Percentiles rank a stretch among this genome's conserved stretches.
phyloP scores from a whole-genome alignment of 2,888 invertebrate species.

The Eustalomyia histrio region DNA sequence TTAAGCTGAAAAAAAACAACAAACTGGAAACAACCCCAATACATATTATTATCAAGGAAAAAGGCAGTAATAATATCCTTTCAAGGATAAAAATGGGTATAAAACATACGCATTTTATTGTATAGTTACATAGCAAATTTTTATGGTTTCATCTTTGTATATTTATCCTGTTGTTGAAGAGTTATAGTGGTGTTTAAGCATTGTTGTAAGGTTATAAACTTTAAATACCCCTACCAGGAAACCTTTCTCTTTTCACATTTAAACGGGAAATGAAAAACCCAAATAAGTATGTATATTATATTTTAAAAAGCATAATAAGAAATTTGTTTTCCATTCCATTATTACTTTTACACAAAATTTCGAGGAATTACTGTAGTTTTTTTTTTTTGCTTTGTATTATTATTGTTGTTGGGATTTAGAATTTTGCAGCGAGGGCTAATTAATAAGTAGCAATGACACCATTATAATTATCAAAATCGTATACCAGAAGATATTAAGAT shows the following conservation, averaged over 20 bases:
- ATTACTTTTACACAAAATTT: slow-evolving; percentile 1
- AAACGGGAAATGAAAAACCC: slow-evolving; percentile 38
- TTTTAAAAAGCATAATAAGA: slow-evolving; percentile 9
- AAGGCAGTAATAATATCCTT: slow-evolving; percentile 51
- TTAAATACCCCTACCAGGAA: slow-evolving; percentile 43
- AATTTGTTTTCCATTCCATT: not conserved
- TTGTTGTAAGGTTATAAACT: slow-evolving; percentile 40
- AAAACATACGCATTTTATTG: slow-evolving; percentile 16
- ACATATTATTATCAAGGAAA: not conserved
- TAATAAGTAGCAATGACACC: slow-evolving; percentile 5
- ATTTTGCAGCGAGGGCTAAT: slow-evolving; percentile 27
- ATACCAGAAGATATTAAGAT: too few species aligned
- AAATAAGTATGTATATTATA: not conserved
- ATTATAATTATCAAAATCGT: too few species aligned
- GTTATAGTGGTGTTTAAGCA: not conserved
- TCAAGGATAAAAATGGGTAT: slow-evolving; percentile 31
- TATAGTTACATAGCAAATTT: slow-evolving; percentile 47
- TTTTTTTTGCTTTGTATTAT: slow-evolving; percentile 33
- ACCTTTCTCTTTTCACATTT: slow-evolving; percentile 4
- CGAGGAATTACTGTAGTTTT: slow-evolving; percentile 21
- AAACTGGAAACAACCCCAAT: not conserved
- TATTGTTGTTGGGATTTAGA: slow-evolving; percentile 11
- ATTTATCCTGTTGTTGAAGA: slow-evolving; percentile 38
- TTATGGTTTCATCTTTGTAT: slow-evolving; percentile 57
- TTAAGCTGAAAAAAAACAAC: slow-evolving; percentile 1